Conservation (phyloP, 2,888 invertebrate genomes). For the Stictocephala bisonia region DNA sequence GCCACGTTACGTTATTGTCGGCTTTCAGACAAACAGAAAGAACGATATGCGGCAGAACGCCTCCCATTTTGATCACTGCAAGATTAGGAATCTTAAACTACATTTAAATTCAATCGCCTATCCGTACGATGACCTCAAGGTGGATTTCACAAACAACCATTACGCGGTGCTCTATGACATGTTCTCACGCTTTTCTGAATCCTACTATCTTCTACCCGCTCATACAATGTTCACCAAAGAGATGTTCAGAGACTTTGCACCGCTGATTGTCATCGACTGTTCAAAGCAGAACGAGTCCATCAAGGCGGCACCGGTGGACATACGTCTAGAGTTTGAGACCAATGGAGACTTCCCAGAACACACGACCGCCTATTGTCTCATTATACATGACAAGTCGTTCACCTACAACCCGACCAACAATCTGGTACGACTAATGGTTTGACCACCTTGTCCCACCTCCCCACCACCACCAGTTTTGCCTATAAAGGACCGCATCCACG, state of each 20-base stretch:
- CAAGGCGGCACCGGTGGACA: slow-evolving; percentile 58
- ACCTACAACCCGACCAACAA: slow-evolving; percentile 57
- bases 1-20: too few relatives aligned
- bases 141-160: slow-evolving; percentile 57
- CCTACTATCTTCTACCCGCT: slow-evolving; percentile 43
- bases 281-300: slow-evolving; percentile 55
- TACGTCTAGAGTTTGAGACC: slow-evolving; percentile 59
- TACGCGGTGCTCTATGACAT: slow-evolving; percentile 59
- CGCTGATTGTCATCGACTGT: slow-evolving; percentile 44
- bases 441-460: background rate
- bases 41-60: too few relatives aligned
- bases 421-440: slow-evolving; percentile 52
- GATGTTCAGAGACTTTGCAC: slow-evolving; percentile 56
- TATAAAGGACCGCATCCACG: too few relatives aligned
- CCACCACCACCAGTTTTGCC: background rate
- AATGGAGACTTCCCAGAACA: slow-evolving; percentile 53
- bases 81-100: too few relatives aligned
- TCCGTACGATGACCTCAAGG: slow-evolving; percentile 61
- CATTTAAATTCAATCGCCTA: slow-evolving; percentile 62
- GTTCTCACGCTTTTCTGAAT: slow-evolving; percentile 57
- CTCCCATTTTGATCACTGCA: too few relatives aligned
- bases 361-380: slow-evolving; percentile 58
- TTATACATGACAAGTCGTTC: slow-evolving; percentile 55
- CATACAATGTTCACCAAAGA: slow-evolving; percentile 58
- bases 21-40: too few relatives aligned